phyloP scores from a whole-genome alignment of 2,888 invertebrate species.

The Scaptomyza cyrtandrae region DNA sequence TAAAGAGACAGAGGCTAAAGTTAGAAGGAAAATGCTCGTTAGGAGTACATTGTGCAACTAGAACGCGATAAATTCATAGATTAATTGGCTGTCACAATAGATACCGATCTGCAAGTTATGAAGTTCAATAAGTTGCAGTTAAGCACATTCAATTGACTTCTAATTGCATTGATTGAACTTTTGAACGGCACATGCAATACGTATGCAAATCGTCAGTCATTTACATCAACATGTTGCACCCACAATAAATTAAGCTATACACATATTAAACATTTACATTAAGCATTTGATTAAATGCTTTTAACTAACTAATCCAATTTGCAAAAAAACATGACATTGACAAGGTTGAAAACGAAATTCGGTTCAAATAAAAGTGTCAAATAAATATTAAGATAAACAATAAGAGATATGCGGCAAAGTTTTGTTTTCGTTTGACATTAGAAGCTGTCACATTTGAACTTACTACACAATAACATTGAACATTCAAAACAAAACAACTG shows the following conservation, averaged over 20 bases:
- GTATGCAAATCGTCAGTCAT: conserved; percentile 25
- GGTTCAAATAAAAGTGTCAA: conserved; percentile 59
- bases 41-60: too few relatives aligned
- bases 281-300: conserved; percentile 14
- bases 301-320: conserved; percentile 70
- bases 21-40: too few relatives aligned
- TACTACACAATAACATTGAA: conserved; percentile 26
- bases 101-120: conserved; percentile 4
- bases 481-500: too few relatives aligned
- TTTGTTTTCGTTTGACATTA: conserved; percentile 69
- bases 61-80: conserved; percentile 13
- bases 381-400: conserved; percentile 54
- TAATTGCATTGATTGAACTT: conserved; percentile 57
- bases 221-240: conserved; percentile 47
- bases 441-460: conserved; percentile 50
- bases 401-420: conserved; percentile 26
- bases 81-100: conserved; percentile 11
- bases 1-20: too few relatives aligned
- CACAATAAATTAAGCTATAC: conserved; percentile 71
- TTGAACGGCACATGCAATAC: conserved; percentile 37
- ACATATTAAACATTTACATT: conserved; percentile 67
- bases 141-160: conserved; percentile 44
- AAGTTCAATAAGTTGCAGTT: background rate
- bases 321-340: conserved; percentile 52
- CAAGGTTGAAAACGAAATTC: conserved; percentile 21